Conservation (phyloP, 2,888 invertebrate species). For the Leucophenga maculata region DNA sequence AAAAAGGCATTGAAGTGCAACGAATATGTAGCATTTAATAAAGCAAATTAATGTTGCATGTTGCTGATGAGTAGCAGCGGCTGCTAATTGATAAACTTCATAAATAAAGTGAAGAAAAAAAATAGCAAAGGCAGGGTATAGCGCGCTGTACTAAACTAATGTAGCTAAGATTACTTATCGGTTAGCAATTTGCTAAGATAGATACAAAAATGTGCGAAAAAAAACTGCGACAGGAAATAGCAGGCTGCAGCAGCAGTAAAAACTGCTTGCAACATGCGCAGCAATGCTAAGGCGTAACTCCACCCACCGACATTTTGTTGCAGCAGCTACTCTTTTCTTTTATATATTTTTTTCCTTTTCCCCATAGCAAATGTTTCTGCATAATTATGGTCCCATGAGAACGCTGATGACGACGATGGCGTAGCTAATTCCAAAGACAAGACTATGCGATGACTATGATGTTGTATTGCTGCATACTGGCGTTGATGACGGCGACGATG, state of each 20-base stretch:
- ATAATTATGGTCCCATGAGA: conserved; percentile 61
- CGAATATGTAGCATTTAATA: conserved; percentile 1
- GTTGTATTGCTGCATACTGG: conserved; percentile 40
- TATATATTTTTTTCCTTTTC: conserved; percentile 2
- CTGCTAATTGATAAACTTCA: conserved; percentile 12
- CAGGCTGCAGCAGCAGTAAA: not conserved
- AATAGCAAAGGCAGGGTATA: too few relatives aligned
- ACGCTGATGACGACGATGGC: conserved; percentile 52
- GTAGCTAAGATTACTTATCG: conserved; percentile 20
- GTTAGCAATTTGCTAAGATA: conserved; percentile 13
- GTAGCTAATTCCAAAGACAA: conserved; percentile 1
- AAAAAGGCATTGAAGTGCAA: not conserved
- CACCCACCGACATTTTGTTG: conserved; percentile 48
- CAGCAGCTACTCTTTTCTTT: conserved; percentile 17
- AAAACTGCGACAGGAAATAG: conserved; percentile 29
- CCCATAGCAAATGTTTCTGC: conserved; percentile 48
- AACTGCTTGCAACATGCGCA: conserved; percentile 10
- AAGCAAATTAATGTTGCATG: conserved; percentile 22
- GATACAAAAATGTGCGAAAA: not conserved
- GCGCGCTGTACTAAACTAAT: conserved; percentile 1
- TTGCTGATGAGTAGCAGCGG: not conserved
- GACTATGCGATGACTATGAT: not conserved
- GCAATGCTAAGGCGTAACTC: conserved; percentile 54
- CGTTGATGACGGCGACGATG: conserved; percentile 54
- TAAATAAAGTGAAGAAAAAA: not conserved